These are phyloP conservation scores for Antheraea mylitta DNA, from an alignment of 1,140 invertebrate genomes.

Conservation along the genomic window DNA sequence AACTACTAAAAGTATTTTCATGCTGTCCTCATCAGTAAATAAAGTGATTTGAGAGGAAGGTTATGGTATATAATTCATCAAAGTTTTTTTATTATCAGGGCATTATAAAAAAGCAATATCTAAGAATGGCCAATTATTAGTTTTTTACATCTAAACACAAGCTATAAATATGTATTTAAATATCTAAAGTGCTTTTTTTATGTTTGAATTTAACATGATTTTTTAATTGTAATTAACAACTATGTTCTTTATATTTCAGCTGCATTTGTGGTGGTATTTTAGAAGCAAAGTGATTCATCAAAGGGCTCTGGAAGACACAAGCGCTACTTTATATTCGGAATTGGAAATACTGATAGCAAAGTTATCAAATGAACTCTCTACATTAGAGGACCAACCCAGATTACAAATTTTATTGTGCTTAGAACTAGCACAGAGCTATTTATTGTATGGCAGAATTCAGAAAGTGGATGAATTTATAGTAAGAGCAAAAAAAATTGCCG, in stretches of 20 bases:
- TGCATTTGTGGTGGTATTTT: constrained; percentile 86
- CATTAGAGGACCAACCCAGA: constrained; percentile 64
- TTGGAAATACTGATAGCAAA: constrained; percentile 80
- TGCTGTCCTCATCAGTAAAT: too few species aligned
- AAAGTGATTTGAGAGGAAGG: too few species aligned
- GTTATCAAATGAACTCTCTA: constrained; percentile 68
- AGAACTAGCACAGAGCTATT: constrained; percentile 87
- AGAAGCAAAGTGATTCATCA: constrained; percentile 87
- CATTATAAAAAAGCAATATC: too few species aligned
- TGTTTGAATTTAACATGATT: not conserved
- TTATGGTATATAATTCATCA: too few species aligned
- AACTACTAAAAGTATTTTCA: too few species aligned
- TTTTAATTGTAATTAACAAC: not conserved
- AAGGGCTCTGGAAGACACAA: constrained; percentile 85
- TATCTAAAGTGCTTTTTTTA: too few species aligned
- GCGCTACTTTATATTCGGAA: constrained; percentile 81
- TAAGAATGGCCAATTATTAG: too few species aligned
- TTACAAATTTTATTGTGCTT: constrained; percentile 84
- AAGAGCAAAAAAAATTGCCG: constrained; percentile 80
- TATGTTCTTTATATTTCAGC: constrained; percentile 33
- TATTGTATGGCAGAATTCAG: constrained; percentile 86
- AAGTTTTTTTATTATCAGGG: too few species aligned
- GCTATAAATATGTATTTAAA: too few species aligned
- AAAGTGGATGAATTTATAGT: constrained; percentile 84
- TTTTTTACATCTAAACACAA: too few species aligned